A percentile compares a stretch with the other conserved stretches of the same genome.
phyloP scores from a whole-genome alignment of 2,888 invertebrate genomes.

The Geophilus truncorum region DNA sequence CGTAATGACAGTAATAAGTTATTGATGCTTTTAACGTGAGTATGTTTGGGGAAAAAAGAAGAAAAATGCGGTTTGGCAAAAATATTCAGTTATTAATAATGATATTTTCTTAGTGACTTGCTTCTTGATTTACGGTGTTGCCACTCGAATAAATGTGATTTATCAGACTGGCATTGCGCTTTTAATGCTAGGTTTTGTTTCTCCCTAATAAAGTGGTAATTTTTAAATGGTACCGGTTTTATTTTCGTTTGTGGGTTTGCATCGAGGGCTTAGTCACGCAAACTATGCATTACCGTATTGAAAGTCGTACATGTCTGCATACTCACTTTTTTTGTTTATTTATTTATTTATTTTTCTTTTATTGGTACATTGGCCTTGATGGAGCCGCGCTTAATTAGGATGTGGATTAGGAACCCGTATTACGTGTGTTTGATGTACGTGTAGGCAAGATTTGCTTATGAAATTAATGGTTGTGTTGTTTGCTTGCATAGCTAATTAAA shows the following conservation, averaged over 20 bases:
- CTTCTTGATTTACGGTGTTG: not conserved
- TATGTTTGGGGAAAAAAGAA: not conserved
- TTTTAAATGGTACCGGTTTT: not conserved
- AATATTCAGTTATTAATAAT: not conserved
- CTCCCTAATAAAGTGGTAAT: not conserved
- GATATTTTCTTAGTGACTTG: not conserved
- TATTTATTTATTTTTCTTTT: not conserved
- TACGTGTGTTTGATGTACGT: not conserved
- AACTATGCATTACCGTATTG: not conserved
- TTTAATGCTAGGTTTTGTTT: not conserved
- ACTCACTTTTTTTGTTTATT: not conserved
- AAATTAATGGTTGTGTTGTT: not conserved
- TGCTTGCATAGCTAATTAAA: not conserved
- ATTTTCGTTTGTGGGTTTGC: not conserved
- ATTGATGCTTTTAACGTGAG: not conserved
- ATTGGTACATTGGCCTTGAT: not conserved
- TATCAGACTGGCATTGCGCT: not conserved
- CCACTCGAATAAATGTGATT: not conserved
- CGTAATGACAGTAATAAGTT: not conserved
- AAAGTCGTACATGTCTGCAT: not conserved
- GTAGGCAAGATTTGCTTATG: not conserved
- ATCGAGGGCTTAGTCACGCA: not conserved
- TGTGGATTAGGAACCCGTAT: not conserved
- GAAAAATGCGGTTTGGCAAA: not conserved
- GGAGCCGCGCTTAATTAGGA: not conserved